These are phyloP conservation scores for Aricia artaxerxes DNA, from an alignment of 2,888 invertebrate species.

Conservation along the genomic window DNA sequence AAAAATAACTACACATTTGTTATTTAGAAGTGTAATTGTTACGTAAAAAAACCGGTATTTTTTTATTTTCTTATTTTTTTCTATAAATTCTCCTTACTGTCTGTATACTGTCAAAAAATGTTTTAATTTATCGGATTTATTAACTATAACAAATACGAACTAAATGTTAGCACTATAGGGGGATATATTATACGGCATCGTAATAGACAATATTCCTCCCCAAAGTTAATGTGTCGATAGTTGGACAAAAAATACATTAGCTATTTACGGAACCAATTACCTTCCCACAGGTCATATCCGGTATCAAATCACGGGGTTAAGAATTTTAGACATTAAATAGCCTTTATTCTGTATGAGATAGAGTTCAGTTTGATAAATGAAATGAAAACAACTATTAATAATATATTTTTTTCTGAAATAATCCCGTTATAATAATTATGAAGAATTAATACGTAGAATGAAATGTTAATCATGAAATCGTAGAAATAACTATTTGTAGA, in stretches of 20 bases:
- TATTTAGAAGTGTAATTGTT: no score
- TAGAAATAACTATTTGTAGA: background rate
- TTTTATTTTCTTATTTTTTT: no score
- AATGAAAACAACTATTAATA: background rate
- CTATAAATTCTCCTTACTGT: no score
- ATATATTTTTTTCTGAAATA: background rate
- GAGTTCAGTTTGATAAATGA: background rate
- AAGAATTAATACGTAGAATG: background rate
- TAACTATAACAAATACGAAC: background rate
- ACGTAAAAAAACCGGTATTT: no score
- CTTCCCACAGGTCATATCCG: conserved; percentile 69
- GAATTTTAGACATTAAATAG: conserved; percentile 22
- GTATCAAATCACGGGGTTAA: conserved; percentile 61
- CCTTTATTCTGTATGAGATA: conserved; percentile 1
- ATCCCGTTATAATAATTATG: background rate
- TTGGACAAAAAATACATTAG: conserved; percentile 44
- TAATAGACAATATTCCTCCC: conserved; percentile 16
- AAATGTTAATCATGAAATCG: background rate
- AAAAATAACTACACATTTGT: no score
- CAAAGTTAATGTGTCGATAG: conserved; percentile 29
- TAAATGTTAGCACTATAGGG: background rate
- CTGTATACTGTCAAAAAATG: no score
- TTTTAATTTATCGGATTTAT: background rate
- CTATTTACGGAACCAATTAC: conserved; percentile 60
- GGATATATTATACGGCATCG: background rate